Conservation (phyloP, 2,113 vertebrate species). For the Cyanistes caeruleus region DNA sequence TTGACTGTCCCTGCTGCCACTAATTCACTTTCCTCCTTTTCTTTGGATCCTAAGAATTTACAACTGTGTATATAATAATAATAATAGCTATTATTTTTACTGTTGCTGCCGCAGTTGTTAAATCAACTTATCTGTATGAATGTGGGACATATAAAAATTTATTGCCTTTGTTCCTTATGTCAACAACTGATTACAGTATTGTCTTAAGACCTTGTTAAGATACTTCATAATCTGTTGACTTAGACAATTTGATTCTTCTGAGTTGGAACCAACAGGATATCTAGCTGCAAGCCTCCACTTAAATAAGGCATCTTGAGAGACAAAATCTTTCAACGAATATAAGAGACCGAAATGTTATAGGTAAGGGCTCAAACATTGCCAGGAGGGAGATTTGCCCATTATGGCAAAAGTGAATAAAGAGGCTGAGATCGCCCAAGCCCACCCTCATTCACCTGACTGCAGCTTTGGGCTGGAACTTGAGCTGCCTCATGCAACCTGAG, state of each 20-base stretch:
- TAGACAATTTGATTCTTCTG: not conserved
- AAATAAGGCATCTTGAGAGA: not conserved
- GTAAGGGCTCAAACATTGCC: fast-evolving
- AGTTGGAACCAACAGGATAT: not conserved
- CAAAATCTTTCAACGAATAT: not conserved
- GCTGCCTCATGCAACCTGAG: not conserved
- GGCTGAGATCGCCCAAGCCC: not conserved
- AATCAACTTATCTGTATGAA: not conserved
- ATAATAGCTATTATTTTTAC: not conserved
- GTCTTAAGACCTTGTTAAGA: not conserved
- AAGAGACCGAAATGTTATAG: not conserved
- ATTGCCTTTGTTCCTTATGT: not conserved
- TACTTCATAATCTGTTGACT: not conserved
- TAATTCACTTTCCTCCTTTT: not conserved
- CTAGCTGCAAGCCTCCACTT: not conserved
- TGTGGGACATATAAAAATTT: not conserved
- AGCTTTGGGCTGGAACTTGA: not conserved
- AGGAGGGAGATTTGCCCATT: not conserved
- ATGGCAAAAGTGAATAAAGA: not conserved
- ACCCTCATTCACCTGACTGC: too few relatives aligned
- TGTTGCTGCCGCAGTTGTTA: not conserved
- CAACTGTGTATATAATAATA: not conserved
- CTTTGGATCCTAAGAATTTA: not conserved
- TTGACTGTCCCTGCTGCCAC: conserved; percentile 5
- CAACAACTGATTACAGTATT: not conserved